phyloP scores from a whole-genome alignment of 2,797 vertebrate genomes.

The Phoxinus dragarum region DNA sequence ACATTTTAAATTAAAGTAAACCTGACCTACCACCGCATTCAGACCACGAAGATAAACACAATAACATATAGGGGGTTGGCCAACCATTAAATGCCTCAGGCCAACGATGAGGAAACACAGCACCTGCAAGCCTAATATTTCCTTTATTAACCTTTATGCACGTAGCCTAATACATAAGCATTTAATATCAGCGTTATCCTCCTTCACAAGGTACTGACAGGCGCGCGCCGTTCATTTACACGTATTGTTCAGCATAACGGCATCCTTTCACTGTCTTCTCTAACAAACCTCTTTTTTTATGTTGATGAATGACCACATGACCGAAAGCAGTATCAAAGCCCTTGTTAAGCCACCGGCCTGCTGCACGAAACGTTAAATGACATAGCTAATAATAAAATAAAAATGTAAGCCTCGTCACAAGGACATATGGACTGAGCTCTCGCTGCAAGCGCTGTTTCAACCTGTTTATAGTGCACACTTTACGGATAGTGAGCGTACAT shows the following conservation, averaged over 20 bases:
- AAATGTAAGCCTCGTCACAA: not conserved
- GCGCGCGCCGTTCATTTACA: not conserved
- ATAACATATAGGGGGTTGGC: not conserved
- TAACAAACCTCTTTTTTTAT: not conserved
- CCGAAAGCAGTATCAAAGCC: not conserved
- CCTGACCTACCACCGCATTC: not conserved
- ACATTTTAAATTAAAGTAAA: not conserved
- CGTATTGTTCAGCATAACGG: slow-evolving; percentile 18
- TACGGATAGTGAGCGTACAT: slow-evolving; percentile 1
- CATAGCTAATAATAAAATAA: not conserved
- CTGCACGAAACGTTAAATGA: slow-evolving; percentile 11
- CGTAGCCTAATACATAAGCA: too few relatives aligned
- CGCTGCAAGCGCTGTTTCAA: not conserved
- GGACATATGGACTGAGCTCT: not conserved
- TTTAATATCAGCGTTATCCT: not conserved
- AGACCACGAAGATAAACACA: not conserved
- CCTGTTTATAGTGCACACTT: slow-evolving; percentile 6
- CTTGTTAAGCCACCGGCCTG: slow-evolving; percentile 24
- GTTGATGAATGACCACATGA: not conserved
- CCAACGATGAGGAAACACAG: not conserved
- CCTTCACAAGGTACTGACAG: not conserved
- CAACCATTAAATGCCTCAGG: not conserved
- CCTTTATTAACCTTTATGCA: not conserved
- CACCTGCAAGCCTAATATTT: not conserved
- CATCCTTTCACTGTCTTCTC: not conserved